phyloP scores from a whole-genome alignment of 2,888 invertebrate genomes.

The Pseudococcus jackbeardsleyi region DNA sequence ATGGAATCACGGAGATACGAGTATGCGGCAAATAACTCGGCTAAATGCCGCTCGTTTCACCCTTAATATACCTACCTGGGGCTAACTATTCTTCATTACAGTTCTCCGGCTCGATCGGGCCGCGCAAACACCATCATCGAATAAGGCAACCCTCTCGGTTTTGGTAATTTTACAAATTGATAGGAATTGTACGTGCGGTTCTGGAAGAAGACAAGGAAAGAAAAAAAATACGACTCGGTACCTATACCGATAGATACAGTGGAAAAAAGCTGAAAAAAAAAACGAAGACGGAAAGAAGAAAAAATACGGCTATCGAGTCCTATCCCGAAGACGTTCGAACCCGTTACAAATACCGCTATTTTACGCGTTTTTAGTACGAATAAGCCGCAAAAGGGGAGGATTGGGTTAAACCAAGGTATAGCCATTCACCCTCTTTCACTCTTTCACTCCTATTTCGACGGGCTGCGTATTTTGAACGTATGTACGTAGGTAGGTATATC shows the following conservation, averaged over 20 bases:
- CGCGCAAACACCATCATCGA: constrained; percentile 6
- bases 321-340: constrained; percentile 6
- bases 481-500: background rate
- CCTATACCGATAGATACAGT: no score
- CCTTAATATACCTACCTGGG: constrained; percentile 38
- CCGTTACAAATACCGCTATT: constrained; percentile 16
- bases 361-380: background rate
- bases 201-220: background rate
- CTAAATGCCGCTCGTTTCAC: constrained; percentile 32
- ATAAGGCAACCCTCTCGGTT: background rate
- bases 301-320: background rate
- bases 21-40: constrained; percentile 33
- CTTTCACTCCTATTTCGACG: background rate
- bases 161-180: constrained; percentile 42
- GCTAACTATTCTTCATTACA: constrained; percentile 44
- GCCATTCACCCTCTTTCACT: background rate
- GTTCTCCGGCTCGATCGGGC: background rate
- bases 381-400: background rate
- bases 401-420: background rate
- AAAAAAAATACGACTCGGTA: background rate
- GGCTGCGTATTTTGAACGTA: background rate
- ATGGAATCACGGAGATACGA: constrained; percentile 19
- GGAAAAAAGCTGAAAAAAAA: background rate
- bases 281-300: background rate
- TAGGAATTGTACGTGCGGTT: constrained; percentile 32